Evolutionary conservation across 2,888 invertebrate genomes (phyloP).

Genomic region (Cantharis lateralis): DNA sequence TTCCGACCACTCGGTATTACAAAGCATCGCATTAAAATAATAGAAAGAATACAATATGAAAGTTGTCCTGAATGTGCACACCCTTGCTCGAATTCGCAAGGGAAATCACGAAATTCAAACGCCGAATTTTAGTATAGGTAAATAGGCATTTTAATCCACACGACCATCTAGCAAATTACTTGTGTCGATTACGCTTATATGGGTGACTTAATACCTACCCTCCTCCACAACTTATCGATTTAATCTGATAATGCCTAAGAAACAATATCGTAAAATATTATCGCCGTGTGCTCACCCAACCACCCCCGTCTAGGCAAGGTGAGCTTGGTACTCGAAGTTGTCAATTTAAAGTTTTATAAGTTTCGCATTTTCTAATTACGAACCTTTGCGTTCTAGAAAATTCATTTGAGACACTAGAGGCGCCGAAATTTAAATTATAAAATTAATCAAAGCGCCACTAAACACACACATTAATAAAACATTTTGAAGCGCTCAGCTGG

Average conservation of each 20-base stretch:
- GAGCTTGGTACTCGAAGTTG: not conserved
- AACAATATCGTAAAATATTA: not conserved
- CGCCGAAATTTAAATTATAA: slow-evolving; percentile 15
- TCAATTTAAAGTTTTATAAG: slow-evolving; percentile 14
- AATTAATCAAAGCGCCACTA: slow-evolving; percentile 20
- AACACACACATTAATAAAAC: slow-evolving; percentile 22
- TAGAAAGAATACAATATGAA: not conserved
- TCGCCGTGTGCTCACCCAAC: not conserved
- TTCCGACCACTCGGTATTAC: not conserved
- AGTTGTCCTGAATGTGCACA: not conserved
- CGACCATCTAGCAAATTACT: not conserved
- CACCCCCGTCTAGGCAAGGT: not conserved
- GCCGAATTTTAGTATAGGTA: slow-evolving; percentile 14
- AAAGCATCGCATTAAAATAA: not conserved
- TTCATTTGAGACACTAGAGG: slow-evolving; percentile 5
- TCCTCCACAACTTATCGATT: not conserved
- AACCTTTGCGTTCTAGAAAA: slow-evolving; percentile 3
- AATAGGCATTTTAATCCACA: slow-evolving; percentile 14
- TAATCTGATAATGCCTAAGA: not conserved
- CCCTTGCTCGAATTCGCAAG: not conserved
- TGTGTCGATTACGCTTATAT: not conserved
- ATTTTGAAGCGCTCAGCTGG: slow-evolving; percentile 2
- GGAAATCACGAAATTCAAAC: slow-evolving; percentile 10
- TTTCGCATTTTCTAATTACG: slow-evolving; percentile 1
- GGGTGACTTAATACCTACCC: not conserved